These are phyloP conservation scores for Oscheius sp. DNA, from an alignment of 2,888 invertebrate genomes.

Conservation along the genomic window DNA sequence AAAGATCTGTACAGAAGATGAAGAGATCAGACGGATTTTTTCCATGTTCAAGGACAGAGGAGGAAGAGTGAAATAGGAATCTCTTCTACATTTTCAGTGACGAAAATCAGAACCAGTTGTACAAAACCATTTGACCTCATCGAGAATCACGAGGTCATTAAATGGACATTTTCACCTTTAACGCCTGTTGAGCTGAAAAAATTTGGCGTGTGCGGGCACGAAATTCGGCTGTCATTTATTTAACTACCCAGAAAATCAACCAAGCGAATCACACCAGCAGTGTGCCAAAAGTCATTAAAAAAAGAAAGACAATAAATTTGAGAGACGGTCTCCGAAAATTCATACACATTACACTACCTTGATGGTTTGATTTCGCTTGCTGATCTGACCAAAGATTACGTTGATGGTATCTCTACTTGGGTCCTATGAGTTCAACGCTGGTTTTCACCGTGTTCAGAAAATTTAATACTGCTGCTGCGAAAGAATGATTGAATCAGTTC, in stretches of 20 bases:
- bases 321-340: neutral
- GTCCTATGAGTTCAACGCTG: too few species aligned
- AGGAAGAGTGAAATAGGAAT: neutral
- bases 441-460: too few species aligned
- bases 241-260: neutral
- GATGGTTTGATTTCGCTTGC: constrained; percentile 16
- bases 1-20: neutral
- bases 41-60: neutral
- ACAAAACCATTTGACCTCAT: neutral
- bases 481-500: too few species aligned
- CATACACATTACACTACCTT: constrained; percentile 12
- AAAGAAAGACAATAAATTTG: constrained; percentile 11
- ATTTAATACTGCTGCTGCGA: too few species aligned
- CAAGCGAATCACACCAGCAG: neutral
- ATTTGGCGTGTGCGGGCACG: too few species aligned
- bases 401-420: neutral
- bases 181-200: too few species aligned
- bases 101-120: neutral
- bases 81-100: neutral
- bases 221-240: too few species aligned
- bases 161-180: too few species aligned
- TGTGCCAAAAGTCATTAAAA: constrained; percentile 3
- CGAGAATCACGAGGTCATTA: too few species aligned
- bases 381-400: neutral
- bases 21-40: neutral